Base-by-base conservation (phyloP, 2,113 vertebrate genomes). In the Phoxinus phoxinus region DNA sequence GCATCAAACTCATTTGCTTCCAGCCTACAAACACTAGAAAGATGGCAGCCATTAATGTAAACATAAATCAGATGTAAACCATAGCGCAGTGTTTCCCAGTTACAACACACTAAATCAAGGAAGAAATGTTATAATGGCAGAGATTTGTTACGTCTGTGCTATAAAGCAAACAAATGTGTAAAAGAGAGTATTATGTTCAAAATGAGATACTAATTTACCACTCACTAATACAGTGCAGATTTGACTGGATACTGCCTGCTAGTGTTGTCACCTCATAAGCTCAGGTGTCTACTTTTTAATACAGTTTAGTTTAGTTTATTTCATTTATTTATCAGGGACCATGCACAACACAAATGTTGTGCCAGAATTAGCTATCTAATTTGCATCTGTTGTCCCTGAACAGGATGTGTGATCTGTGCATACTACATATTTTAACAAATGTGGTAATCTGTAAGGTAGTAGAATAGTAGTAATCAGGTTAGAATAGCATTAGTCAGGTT, bases 61-160 rank as follows among this genome's bases (percentile, higher is more conserved):
- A 35, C 65, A 83, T 69, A n/a, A 15, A 71, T 82, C 80, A 32
- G 44, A 69, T 41, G 15, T 30, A 21, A 71, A 56, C 46, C 11
- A 72, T 25, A 32, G 35, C 15, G 8, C 12, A 61, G 63, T 17
- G 8, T 37, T 37, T 71, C 25, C 19, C 5, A 17, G 19, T 37
- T 37, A 32, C 41, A 48, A 27, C 58, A 25, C 81, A 72, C 12
- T 53, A 53, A 41, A 65, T 69, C 19, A 51, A 51, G 8, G 3
- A 27, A 23, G 67, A 21, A 30, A 27, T 8, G 4, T 30, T 30
- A 75, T 30, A 51, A 75, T 21, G 46, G 37, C 37, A 46, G 1
- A 73, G 5, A 73, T 37, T 69, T 19, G 35, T 69, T 69, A 67
- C 35, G 69, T 44, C 37, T 72, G 9, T 41, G 59, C n/a, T 12